Evolutionary conservation across 2,797 vertebrate species (phyloP), one percentile per base, ranked within the genome.

Genomic region (Amniataba percoides): DNA sequence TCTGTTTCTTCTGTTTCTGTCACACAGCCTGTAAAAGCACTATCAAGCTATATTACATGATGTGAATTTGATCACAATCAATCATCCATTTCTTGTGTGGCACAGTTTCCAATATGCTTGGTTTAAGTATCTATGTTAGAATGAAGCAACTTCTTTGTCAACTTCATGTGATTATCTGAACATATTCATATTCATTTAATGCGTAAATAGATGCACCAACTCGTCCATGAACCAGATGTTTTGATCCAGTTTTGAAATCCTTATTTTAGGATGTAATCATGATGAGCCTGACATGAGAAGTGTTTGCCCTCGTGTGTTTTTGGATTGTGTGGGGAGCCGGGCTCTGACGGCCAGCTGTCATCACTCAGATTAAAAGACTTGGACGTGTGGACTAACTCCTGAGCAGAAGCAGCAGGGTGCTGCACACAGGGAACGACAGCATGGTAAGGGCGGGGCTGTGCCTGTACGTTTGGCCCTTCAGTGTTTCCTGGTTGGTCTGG

Each of bases 401-500:
- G 71, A 88, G 61, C 55, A 87, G 58, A 42, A 85, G 63, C 2
- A 94, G 66, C 9, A 94, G 53, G 34, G 80, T 83, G 81, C 87
- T 87, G 67, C 87, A 94, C 0, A 74, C 74, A 60, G 94, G 83
- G 34, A 95, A 34, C 67, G 94, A 25, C 55, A 93, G 72, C 23
- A 95, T 83, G 88, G 93, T 71, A 19, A 74, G 58, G 65, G 82
- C 15, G 1, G 95, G 86, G 0, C 70, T 72, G 80, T 89, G 84
- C 55, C 56, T 34, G 16, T 61, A 0, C 5, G 94, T 93, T 1
- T 83, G 90, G 11, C 94, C 96, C 71, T 92, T 94, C 58, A 98
- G 94, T 0, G 97, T 97, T 76, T 97, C 97, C 93, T 97, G 96
- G 93, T 97, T 99, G 85, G 95, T 96, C 89, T 97, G 96, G 0